These are phyloP conservation scores for Machimus atricapillus DNA, from an alignment of 2,888 invertebrate species.

Conservation along the genomic window DNA sequence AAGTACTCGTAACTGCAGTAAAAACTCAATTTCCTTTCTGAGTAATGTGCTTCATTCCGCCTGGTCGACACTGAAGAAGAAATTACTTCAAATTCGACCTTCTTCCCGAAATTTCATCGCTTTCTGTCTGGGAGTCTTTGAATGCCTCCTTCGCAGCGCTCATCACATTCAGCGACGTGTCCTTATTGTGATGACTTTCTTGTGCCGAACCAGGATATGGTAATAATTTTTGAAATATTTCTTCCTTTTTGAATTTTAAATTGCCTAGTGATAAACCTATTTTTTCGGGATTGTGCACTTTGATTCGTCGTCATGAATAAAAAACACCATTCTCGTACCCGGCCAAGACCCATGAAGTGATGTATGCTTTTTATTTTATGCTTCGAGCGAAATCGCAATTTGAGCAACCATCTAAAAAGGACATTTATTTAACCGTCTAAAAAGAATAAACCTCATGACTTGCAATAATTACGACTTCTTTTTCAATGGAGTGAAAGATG, in stretches of 20 bases:
- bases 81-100: not conserved
- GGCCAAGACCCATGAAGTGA: not conserved
- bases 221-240: conserved; percentile 12
- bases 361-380: not conserved
- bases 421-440: not conserved
- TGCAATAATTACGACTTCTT: not conserved
- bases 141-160: not conserved
- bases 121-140: not conserved
- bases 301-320: conserved; percentile 2
- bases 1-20: not conserved
- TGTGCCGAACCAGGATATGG: not conserved
- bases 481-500: not conserved
- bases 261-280: not conserved
- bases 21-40: not conserved
- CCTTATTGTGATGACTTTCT: not conserved
- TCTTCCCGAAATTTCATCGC: not conserved
- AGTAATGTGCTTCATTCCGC: not conserved
- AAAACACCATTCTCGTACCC: not conserved
- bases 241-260: conserved; percentile 22
- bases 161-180: not conserved
- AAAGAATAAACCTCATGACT: not conserved
- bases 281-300: not conserved
- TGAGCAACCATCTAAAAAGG: not conserved
- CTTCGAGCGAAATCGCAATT: not conserved
- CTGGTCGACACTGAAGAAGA: not conserved